These are phyloP conservation scores for Malurus elegans DNA, from an alignment of 2,113 vertebrate genomes.

Conservation along the genomic window DNA sequence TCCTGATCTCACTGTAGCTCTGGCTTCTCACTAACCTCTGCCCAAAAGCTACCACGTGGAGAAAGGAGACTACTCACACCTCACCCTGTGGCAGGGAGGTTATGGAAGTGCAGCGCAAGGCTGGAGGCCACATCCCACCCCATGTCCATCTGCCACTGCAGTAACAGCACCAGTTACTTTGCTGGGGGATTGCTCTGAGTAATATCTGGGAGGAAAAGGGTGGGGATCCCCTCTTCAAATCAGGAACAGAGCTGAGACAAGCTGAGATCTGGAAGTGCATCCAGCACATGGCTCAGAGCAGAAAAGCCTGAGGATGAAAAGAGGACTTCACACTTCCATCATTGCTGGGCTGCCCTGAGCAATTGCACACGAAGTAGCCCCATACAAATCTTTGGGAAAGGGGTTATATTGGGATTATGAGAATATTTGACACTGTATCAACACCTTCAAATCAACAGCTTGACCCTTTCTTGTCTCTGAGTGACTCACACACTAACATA, in stretches of 20 bases:
- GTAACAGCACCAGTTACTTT: fast-evolving
- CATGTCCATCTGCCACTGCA: background rate
- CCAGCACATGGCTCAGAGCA: background rate
- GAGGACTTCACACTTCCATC: background rate
- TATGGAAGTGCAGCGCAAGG: background rate
- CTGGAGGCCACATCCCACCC: background rate
- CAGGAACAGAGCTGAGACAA: background rate
- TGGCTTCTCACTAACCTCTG: background rate
- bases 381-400: background rate
- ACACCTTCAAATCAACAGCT: background rate
- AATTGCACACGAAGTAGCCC: background rate
- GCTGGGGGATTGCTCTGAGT: background rate
- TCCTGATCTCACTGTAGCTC: background rate
- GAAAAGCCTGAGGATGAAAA: background rate
- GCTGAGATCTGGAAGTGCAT: background rate
- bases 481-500: background rate
- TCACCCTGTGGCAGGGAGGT: fast-evolving
- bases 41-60: fast-evolving
- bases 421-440: background rate
- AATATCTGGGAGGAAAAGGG: background rate
- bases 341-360: background rate
- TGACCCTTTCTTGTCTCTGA: background rate
- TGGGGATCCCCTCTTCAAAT: background rate
- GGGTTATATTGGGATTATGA: background rate
- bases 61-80: background rate